A percentile compares a stretch with the other conserved stretches of the same genome.
Conservation (phyloP, 1,140 invertebrate genomes). For the Schlechtendalia chinensis region DNA sequence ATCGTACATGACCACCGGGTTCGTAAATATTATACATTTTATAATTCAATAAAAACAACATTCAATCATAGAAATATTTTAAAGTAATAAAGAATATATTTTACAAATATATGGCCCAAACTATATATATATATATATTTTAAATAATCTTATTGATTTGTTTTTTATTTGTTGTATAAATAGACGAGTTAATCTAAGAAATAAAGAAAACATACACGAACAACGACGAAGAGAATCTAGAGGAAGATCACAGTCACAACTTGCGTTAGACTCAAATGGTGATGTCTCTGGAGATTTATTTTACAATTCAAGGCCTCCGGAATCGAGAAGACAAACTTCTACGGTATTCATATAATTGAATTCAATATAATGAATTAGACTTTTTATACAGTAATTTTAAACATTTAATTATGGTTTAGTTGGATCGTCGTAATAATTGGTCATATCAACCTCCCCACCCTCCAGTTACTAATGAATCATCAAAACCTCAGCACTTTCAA, state of each 20-base stretch:
- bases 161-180: too few relatives aligned
- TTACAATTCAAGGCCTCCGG: constrained; percentile 68
- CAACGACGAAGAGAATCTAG: constrained; percentile 49
- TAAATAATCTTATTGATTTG: too few relatives aligned
- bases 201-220: constrained; percentile 40
- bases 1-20: constrained; percentile 45
- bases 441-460: constrained; percentile 65
- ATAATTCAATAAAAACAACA: neutral
- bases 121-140: too few relatives aligned
- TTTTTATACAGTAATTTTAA: neutral
- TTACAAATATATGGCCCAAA: too few relatives aligned
- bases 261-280: constrained; percentile 58
- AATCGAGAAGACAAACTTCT: constrained; percentile 49
- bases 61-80: neutral
- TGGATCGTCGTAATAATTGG: constrained; percentile 52
- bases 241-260: constrained; percentile 67
- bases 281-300: constrained; percentile 64
- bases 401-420: constrained; percentile 48
- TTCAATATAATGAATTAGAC: neutral
- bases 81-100: neutral
- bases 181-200: constrained; percentile 34
- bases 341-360: constrained; percentile 17
- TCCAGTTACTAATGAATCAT: constrained; percentile 84
- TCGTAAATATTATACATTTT: neutral
- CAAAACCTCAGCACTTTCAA: constrained; percentile 78